Conservation (phyloP, 2,797 vertebrate species). For the Cercopithecus diana region DNA sequence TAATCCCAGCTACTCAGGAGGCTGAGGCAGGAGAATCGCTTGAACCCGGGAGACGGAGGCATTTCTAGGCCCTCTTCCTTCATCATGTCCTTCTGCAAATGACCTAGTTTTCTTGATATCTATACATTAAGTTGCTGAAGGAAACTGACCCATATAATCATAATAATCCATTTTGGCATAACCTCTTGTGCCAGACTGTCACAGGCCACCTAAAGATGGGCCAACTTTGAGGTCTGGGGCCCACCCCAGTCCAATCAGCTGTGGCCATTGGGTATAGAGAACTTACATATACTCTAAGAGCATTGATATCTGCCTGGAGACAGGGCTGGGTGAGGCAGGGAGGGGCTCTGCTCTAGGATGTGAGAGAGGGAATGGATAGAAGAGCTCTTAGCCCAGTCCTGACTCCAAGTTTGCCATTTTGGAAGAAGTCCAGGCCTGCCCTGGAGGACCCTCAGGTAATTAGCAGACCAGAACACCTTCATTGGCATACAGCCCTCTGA, state of each 20-base stretch:
- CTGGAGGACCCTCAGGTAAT: background rate
- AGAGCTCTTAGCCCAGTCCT: background rate
- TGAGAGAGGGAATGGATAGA: background rate
- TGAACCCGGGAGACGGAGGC: no score
- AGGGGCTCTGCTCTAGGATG: background rate
- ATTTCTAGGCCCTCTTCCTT: background rate
- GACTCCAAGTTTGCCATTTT: background rate
- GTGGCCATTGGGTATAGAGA: background rate
- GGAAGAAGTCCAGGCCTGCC: background rate
- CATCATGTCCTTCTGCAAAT: background rate
- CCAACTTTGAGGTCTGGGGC: background rate
- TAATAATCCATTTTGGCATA: background rate
- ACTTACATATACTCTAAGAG: no score
- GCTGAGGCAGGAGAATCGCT: no score
- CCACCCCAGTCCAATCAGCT: background rate
- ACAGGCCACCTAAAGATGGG: background rate
- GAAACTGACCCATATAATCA: background rate
- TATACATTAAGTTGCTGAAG: background rate
- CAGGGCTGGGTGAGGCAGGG: no score
- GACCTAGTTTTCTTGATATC: background rate
- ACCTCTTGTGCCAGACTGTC: background rate
- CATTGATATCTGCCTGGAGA: background rate
- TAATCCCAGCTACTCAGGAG: no score
- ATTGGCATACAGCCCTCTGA: background rate
- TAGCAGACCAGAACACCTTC: background rate